Conservation (phyloP, 2,797 vertebrate genomes). For the Notolabrus celidotus region DNA sequence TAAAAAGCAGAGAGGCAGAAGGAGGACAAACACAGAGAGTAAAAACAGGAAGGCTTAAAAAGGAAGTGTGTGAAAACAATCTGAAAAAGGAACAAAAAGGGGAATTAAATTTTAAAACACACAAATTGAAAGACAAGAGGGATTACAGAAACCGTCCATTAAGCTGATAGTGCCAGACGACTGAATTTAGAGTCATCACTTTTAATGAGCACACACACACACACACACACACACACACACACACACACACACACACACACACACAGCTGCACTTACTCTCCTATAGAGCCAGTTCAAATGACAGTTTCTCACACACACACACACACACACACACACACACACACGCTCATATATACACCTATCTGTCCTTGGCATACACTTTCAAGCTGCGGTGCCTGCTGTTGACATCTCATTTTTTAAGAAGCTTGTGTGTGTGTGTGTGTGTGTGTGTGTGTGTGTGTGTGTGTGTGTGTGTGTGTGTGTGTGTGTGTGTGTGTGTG, state of each 20-base stretch:
- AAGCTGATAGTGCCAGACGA: too few relatives aligned
- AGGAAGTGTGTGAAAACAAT: too few relatives aligned
- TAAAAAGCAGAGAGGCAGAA: too few relatives aligned
- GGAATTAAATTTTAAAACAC: too few relatives aligned
- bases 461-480: conserved; percentile 8
- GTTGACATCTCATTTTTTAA: conserved; percentile 75
- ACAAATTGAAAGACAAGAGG: too few relatives aligned
- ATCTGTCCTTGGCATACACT: conserved; percentile 60
- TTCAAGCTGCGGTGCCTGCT: conserved; percentile 43
- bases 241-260: conserved; percentile 21
- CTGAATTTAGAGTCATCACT: too few relatives aligned
- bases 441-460: conserved; percentile 28
- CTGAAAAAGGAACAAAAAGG: too few relatives aligned
- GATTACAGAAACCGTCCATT: too few relatives aligned
- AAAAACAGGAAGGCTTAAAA: too few relatives aligned
- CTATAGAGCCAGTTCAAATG: conserved; percentile 12
- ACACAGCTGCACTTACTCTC: not conserved
- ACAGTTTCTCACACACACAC: not conserved
- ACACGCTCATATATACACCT: conserved; percentile 9
- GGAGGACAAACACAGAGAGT: too few relatives aligned
- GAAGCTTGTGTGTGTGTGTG: too few relatives aligned
- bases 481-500: conserved; percentile 28
- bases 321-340: not conserved
- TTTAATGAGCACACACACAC: conserved; percentile 8
- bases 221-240: conserved; percentile 21